Evolutionary conservation across 2,113 vertebrate species (phyloP), one percentile per base, ranked within the genome.

Genomic region (Salvator merianae): DNA sequence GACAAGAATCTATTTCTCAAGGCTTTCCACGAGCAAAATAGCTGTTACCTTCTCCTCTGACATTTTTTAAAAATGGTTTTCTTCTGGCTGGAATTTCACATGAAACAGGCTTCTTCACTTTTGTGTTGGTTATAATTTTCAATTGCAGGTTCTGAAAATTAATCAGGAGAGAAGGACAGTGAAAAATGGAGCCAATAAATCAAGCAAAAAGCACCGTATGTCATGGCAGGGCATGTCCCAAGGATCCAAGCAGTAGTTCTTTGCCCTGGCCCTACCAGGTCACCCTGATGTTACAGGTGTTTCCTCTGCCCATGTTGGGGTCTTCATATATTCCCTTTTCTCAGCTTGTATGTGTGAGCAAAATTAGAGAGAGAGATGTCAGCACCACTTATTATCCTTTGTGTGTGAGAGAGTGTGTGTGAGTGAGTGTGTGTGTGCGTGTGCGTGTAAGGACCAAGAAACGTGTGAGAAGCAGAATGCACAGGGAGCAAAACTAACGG

Each of bases 121-220:
- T 77, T 50, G 74, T 69, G 38, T 96, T 95, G 36, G 89, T 94
- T 72, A 94, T 40, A 84, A 94, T 63, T 91, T 96, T 96, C 93
- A 95, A 81, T 71, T 73, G 62, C 71, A 91, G 1, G 2, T 18
- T 40, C 95, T 96, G 65, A 59, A 38, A 38, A 69, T 59, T 4
- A 92, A 30, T 24, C 32, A 43, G 80, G 47, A 85, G 47, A 79
- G 0, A 8, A 86, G 24, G 30, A 55, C 32, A 65, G 66, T 77
- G 10, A 78, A 9, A 59, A 59, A 59, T 20, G 18, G 55, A 59
- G 55, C 20, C 16, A 16, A 59, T 16, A 59, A 59, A 20, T 59
- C 55, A 4, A 59, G 55, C 55, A 59, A 59, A 16, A 20, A 59
- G 55, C 18, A 20, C 55, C 16, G 18, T 59, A 16, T 20, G 20